Percentiles rank a stretch among this genome's conserved stretches.
phyloP scores from a whole-genome alignment of 1,140 invertebrate species.

The Caenorhabditis tropicalis region DNA sequence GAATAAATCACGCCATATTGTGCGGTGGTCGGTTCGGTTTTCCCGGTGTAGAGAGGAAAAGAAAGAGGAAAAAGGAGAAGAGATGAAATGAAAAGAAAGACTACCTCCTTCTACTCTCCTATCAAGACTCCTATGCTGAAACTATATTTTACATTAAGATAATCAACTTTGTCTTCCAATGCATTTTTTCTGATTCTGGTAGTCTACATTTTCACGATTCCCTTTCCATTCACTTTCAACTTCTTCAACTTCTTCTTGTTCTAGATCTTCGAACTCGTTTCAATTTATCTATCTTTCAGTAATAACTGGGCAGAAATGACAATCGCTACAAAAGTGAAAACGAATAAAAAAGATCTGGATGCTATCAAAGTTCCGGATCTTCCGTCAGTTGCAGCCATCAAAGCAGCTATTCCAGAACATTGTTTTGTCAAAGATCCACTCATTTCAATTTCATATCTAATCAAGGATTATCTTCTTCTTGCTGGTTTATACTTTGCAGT shows the following conservation, averaged over 20 bases:
- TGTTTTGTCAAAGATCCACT: constrained; percentile 69
- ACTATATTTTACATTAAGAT: too few relatives aligned
- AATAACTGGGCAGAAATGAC: constrained; percentile 22
- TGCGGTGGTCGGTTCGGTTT: constrained; percentile 11
- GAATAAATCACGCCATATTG: constrained; percentile 45
- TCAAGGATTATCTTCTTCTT: constrained; percentile 68
- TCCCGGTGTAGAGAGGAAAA: background rate
- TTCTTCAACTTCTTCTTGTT: background rate
- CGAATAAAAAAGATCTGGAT: background rate
- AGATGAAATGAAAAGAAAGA: background rate
- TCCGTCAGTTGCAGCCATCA: constrained; percentile 56
- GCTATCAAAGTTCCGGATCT: constrained; percentile 37
- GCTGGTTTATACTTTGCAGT: constrained; percentile 59
- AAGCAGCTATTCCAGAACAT: constrained; percentile 65
- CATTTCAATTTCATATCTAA: constrained; percentile 70
- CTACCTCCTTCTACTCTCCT: background rate
- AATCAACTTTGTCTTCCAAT: too few relatives aligned
- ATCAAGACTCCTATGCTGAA: too few relatives aligned
- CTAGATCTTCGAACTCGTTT: background rate
- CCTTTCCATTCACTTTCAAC: too few relatives aligned
- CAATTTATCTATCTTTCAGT: constrained; percentile 14
- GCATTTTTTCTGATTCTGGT: too few relatives aligned
- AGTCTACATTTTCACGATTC: too few relatives aligned
- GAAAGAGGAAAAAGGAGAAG: background rate
- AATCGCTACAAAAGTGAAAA: constrained; percentile 36